phyloP scores from a whole-genome alignment of 2,888 invertebrate genomes.

The Sminthurinus aureus region DNA sequence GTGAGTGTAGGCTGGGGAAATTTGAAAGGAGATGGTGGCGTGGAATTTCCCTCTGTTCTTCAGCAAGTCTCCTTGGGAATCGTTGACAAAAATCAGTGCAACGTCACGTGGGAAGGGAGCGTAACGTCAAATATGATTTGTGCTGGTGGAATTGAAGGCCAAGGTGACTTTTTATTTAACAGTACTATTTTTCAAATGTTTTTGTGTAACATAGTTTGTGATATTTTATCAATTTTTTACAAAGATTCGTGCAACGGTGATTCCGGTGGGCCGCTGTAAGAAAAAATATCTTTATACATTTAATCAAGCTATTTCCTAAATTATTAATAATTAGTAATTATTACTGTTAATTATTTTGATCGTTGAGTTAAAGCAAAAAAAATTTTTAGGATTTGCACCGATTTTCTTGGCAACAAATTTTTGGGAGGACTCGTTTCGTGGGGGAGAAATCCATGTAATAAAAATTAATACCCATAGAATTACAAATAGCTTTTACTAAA shows the following conservation, averaged over 20 bases:
- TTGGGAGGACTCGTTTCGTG: no score
- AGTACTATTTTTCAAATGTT: not conserved
- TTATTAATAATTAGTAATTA: no score
- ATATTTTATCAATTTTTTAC: not conserved
- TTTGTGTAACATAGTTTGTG: not conserved
- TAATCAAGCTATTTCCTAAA: no score
- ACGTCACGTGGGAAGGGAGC: not conserved
- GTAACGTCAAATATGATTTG: constrained; percentile 3
- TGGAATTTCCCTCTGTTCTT: not conserved
- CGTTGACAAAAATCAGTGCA: not conserved
- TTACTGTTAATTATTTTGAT: no score
- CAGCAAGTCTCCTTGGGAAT: not conserved
- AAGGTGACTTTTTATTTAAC: not conserved
- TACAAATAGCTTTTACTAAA: no score
- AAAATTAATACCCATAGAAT: no score
- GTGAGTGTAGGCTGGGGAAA: constrained; percentile 19
- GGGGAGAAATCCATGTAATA: no score
- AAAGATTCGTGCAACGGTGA: not conserved
- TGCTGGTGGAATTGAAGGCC: not conserved
- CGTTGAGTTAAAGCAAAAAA: no score
- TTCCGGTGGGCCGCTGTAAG: not conserved
- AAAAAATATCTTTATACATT: no score
- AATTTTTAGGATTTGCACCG: no score
- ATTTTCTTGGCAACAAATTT: no score
- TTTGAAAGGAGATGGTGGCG: not conserved